Conservation (phyloP, 1,140 invertebrate species). For the Ceratina australensis region DNA sequence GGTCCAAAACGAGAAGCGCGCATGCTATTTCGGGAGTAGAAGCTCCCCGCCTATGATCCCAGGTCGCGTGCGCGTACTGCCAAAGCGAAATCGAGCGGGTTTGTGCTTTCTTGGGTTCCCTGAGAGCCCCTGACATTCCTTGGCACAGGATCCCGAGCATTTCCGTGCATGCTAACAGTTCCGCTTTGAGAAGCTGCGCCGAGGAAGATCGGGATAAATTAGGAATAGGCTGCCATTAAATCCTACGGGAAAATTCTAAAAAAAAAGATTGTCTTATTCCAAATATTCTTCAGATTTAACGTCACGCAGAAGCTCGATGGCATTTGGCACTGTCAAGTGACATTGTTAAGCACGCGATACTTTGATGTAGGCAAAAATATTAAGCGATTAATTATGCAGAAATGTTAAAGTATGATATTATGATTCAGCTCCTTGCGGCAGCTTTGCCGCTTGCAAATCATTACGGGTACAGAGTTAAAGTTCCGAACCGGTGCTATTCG, state of each 20-base stretch:
- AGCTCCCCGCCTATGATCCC: slow-evolving; percentile 7
- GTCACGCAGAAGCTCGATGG: no score
- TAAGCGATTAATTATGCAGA: no score
- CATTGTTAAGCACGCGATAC: no score
- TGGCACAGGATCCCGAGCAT: background rate
- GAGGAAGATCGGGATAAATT: background rate
- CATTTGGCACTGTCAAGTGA: no score
- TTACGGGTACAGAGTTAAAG: background rate
- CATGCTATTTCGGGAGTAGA: slow-evolving; percentile 57
- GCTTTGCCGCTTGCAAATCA: background rate
- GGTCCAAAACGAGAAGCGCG: slow-evolving; percentile 50
- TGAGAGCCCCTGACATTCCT: slow-evolving; percentile 44
- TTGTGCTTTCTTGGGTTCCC: slow-evolving; percentile 34
- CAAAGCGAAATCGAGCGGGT: slow-evolving; percentile 11
- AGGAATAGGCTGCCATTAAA: background rate
- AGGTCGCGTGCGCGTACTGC: slow-evolving; percentile 18
- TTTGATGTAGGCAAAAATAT: no score
- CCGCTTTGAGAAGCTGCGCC: background rate
- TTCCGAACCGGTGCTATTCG: background rate
- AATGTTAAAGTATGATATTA: no score
- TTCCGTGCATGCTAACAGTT: background rate
- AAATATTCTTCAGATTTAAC: no score
- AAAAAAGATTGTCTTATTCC: no score
- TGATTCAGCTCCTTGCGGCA: no score
- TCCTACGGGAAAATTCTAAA: no score